Conservation (phyloP, 2,888 invertebrate species). For the Calameuta idolon region DNA sequence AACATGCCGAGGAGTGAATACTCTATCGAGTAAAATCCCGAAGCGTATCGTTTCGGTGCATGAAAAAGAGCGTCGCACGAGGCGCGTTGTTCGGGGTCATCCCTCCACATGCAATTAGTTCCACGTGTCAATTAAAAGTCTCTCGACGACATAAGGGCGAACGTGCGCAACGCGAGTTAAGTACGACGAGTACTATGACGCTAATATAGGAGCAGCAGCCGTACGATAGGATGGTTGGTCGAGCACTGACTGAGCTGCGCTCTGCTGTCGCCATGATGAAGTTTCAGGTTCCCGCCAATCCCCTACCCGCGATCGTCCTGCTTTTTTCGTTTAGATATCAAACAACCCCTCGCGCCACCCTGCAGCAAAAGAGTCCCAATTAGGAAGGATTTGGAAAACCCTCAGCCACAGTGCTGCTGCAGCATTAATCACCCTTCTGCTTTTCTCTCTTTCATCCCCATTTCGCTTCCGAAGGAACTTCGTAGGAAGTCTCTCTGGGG, state of each 20-base stretch:
- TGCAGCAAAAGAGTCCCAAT: neutral
- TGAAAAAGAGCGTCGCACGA: neutral
- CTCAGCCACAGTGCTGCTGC: neutral
- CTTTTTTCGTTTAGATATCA: neutral
- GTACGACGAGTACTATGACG: neutral
- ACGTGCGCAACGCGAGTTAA: neutral
- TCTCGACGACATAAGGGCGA: neutral
- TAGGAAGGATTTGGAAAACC: neutral
- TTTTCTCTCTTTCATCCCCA: neutral
- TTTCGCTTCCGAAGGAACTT: neutral
- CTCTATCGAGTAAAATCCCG: neutral
- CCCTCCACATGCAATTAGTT: neutral
- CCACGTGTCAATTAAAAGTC: neutral
- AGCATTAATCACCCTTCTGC: neutral
- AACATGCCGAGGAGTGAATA: slow-evolving; percentile 34
- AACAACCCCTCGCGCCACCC: neutral
- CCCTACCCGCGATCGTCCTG: slow-evolving; percentile 22
- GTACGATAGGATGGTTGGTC: slow-evolving; percentile 53
- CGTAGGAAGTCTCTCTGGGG: neutral
- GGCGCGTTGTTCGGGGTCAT: neutral
- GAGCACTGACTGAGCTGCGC: slow-evolving; percentile 52
- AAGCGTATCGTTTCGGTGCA: neutral
- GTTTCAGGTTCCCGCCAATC: slow-evolving; percentile 50
- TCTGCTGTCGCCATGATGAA: slow-evolving; percentile 38
- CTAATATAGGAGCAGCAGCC: slow-evolving; percentile 6